These are phyloP conservation scores for Poicephalus meyeri DNA, from an alignment of 2,113 vertebrate species.

Conservation along the genomic window DNA sequence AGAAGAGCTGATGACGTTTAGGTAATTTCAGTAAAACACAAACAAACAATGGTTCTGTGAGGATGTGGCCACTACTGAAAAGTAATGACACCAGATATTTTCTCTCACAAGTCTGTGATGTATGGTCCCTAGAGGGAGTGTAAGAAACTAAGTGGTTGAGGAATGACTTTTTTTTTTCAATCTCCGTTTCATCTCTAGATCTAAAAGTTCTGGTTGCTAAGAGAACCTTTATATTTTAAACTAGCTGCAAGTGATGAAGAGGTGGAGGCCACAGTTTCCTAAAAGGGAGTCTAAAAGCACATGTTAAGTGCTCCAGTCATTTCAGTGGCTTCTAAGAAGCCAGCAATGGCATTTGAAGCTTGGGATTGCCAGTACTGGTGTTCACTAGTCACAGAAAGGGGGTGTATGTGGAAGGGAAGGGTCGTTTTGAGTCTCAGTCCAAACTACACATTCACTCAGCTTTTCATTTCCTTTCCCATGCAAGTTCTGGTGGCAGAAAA, in stretches of 20 bases:
- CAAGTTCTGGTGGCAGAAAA: slow-evolving; percentile 14
- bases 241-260: not conserved
- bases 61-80: not conserved
- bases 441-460: not conserved
- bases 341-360: not conserved
- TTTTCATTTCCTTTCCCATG: slow-evolving; percentile 11
- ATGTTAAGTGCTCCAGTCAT: not conserved
- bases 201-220: not conserved
- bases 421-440: not conserved
- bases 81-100: not conserved
- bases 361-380: not conserved
- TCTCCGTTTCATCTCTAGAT: not conserved
- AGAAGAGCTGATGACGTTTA: slow-evolving; percentile 13
- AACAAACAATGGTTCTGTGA: not conserved
- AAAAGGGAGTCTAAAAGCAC: not conserved
- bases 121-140: not conserved
- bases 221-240: slow-evolving; percentile 28
- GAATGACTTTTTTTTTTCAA: not conserved
- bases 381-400: not conserved
- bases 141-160: not conserved
- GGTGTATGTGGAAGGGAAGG: not conserved
- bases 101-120: not conserved
- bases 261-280: not conserved
- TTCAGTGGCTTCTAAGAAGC: not conserved
- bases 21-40: not conserved